Base-by-base conservation (phyloP, 2,888 invertebrate genomes). In the Phymatocera aterrima region DNA sequence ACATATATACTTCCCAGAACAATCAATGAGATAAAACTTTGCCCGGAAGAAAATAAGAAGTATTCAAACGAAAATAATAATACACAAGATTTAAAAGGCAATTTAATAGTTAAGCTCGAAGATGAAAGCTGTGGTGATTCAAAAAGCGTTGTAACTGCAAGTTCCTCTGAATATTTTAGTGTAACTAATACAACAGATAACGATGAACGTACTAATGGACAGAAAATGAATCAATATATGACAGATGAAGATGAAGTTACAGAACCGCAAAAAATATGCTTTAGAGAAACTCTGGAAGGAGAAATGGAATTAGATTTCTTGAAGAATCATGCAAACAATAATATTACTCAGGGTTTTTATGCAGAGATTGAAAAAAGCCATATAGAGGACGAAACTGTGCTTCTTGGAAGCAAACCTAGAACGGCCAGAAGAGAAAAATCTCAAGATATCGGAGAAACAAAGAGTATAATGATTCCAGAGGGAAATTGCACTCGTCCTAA, bases 161-260 rank as follows among this genome's bases (percentile, higher is more conserved):
- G 40, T 46, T 80, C 83, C 3, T 82, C 83, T 0, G 81, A 83
- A 77, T 84, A 84, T 54, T 83, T 84, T 46, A 84, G 84, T 31
- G 61, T 78, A 2, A 78, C 60, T n/a, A 75, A 82, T 77, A 3
- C 80, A 2, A 68, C 31, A 68, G 28, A 60, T 28, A 78, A 75
- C n/a, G n/a, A n/a, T 10, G 12, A 40, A 34, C 72, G 51, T 12
- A 4, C 34, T 8, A 37, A 21, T 10, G 18, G 3, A 5, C 72
- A 51, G 12, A 72, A 34, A 72, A 6, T 51, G 2, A 72, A 51
- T 34, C 51, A 72, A 18, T 72, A 34, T 43, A 6, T 72, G 18
- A 34, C 51, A 12, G 51, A 72, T 12, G 72, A 21, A 72, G 72
- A 72, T n/a, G 51, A 31, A 34, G 3, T 51, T 1, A 72, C 10